Base-by-base conservation (phyloP, 2,888 invertebrate genomes). In the Andrena praecox region DNA sequence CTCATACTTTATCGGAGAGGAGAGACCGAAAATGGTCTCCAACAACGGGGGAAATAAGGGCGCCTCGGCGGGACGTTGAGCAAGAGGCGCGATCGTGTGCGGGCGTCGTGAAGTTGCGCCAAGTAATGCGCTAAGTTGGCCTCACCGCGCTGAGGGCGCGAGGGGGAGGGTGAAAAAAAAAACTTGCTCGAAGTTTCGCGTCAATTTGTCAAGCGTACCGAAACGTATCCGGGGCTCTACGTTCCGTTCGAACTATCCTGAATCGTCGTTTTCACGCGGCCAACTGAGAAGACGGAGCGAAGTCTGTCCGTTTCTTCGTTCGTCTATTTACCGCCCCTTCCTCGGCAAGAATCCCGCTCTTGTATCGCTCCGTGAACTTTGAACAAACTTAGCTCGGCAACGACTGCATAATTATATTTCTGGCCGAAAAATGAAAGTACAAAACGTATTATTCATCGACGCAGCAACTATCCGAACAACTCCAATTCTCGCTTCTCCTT, bases 181-280 rank as follows among this genome's bases (percentile, higher is more conserved):
- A 80, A 60, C 74, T 76, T 75, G 59, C 29, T 50, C 70, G 79
- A 42, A 86, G 86, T 85, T 60, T 86, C 77, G 60, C 80, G 78
- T 82, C 88, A 84, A 88, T 88, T 89, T 88, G 88, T 88, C 87
- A 87, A 85, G 82, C 89, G 83, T 87, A 80, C 82, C 78, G 85
- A 82, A 88, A 88, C 80, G 81, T 88, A 88, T 86, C 86, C 75
- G 63, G 74, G 42, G 68, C 74, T 77, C 64, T 56, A 35, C 81
- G 83, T 82, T 85, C 74, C 81, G 75, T 84, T 80, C 86, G 79
- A 85, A 77, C 76, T 81, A 84, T 82, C 80, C 73, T 12, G 74
- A 76, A 73, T 82, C 73, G 82, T 77, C 85, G 77, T 77, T 75
- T 72, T 68, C 85, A 42, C 63, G 70, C 72, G 76, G 60, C 71